Percentiles rank a stretch among this genome's conserved stretches.
Conservation (phyloP, 1,140 invertebrate genomes). For the Phthorimaea operculella region DNA sequence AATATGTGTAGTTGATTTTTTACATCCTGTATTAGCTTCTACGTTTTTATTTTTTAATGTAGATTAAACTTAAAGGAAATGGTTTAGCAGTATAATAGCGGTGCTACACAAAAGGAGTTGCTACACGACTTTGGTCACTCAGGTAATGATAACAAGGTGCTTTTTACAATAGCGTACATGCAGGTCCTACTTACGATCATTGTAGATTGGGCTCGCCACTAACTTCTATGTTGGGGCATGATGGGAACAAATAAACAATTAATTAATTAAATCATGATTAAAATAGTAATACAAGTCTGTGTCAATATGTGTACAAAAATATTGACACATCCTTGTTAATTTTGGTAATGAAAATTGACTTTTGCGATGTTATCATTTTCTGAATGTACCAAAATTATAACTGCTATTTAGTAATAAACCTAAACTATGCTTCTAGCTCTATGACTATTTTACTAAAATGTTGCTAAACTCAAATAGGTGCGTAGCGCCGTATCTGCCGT, state of each 20-base stretch:
- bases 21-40: too few relatives aligned
- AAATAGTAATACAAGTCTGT: too few relatives aligned
- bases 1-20: too few relatives aligned
- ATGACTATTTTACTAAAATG: too few relatives aligned
- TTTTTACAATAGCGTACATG: constrained; percentile 33
- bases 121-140: constrained; percentile 21
- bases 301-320: too few relatives aligned
- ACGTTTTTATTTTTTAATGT: too few relatives aligned
- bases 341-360: not conserved
- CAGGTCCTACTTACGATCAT: constrained; percentile 46
- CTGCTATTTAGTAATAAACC: too few relatives aligned
- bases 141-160: constrained; percentile 57
- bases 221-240: constrained; percentile 28
- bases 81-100: not conserved
- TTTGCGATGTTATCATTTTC: constrained; percentile 46
- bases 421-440: too few relatives aligned
- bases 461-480: too few relatives aligned
- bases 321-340: constrained; percentile 3
- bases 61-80: too few relatives aligned
- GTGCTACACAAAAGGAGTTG: not conserved
- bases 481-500: too few relatives aligned
- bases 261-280: too few relatives aligned
- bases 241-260: constrained; percentile 31
- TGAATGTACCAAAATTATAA: constrained; percentile 12
- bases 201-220: constrained; percentile 39